These are phyloP conservation scores for Geococcyx californianus DNA, from an alignment of 2,113 vertebrate species.

Conservation along the genomic window DNA sequence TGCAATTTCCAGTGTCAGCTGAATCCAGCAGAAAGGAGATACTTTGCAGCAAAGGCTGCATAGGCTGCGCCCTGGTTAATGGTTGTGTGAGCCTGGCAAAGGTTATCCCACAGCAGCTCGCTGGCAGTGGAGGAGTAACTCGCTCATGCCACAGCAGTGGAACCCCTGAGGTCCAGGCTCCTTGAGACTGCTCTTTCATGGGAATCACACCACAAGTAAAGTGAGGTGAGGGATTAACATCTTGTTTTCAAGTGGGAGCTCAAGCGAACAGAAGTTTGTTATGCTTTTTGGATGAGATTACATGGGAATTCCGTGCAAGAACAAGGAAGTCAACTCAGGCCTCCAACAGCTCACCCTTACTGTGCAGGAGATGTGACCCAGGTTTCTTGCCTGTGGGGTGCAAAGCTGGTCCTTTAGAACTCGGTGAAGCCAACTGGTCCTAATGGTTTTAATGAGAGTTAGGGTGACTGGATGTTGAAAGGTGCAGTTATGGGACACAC, in stretches of 20 bases:
- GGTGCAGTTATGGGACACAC: not conserved
- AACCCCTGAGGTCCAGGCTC: not conserved
- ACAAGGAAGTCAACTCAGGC: not conserved
- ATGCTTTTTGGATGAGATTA: not conserved
- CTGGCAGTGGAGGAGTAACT: not conserved
- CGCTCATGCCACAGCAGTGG: not conserved
- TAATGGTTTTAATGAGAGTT: not conserved
- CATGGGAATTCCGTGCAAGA: fast-evolving
- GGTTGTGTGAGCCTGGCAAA: not conserved
- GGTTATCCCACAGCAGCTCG: not conserved
- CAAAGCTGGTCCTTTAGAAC: not conserved
- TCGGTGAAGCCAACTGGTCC: not conserved
- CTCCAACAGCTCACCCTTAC: not conserved
- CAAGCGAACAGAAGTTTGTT: not conserved
- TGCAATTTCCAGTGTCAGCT: not conserved
- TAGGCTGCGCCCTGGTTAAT: not conserved
- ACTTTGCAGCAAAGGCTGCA: not conserved
- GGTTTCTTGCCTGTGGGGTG: not conserved
- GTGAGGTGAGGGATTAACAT: not conserved
- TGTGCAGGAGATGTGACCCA: not conserved
- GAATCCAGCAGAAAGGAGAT: not conserved
- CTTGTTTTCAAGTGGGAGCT: not conserved
- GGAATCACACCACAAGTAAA: fast-evolving
- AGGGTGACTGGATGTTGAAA: not conserved
- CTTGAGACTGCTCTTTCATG: not conserved